These are phyloP conservation scores for Scomber japonicus DNA, from an alignment of 2,113 vertebrate genomes.

Conservation along the genomic window DNA sequence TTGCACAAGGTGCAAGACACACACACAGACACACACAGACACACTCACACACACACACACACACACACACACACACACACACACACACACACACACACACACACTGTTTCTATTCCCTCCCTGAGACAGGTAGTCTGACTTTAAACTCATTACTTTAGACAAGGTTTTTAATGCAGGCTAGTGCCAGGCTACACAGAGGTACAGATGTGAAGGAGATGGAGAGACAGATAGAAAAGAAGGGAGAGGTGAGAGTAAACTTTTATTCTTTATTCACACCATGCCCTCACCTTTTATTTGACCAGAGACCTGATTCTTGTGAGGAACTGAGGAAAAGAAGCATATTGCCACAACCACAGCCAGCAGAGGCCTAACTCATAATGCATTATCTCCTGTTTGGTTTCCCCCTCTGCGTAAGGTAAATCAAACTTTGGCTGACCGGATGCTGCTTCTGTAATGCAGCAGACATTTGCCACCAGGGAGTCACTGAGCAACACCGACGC, in stretches of 20 bases:
- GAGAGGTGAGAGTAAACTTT: constrained; percentile 44
- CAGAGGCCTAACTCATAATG: not conserved
- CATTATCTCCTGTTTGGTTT: constrained; percentile 13
- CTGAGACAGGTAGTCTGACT: constrained; percentile 63
- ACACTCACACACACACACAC: constrained; percentile 11
- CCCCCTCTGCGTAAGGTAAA: constrained; percentile 16
- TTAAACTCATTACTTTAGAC: constrained; percentile 80
- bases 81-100: constrained; percentile 14
- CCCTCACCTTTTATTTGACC: constrained; percentile 25
- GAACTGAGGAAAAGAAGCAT: constrained; percentile 9
- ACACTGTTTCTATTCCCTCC: constrained; percentile 35
- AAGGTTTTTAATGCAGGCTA: constrained; percentile 76
- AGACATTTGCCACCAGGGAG: constrained; percentile 68
- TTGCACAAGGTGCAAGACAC: constrained; percentile 14
- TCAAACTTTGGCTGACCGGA: constrained; percentile 46
- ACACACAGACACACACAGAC: not conserved
- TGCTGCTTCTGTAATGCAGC: constrained; percentile 35
- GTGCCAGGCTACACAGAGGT: constrained; percentile 32
- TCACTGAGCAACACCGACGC: constrained; percentile 60
- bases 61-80: constrained; percentile 1
- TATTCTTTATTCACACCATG: constrained; percentile 41
- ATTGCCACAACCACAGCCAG: not conserved
- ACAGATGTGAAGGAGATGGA: constrained; percentile 42
- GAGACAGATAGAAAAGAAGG: constrained; percentile 20
- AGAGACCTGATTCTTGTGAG: constrained; percentile 5